Percentiles rank a stretch among this genome's conserved stretches.
Evolutionary conservation across 1,140 invertebrate species (phyloP).

Genomic region (Anastatus disparis): DNA sequence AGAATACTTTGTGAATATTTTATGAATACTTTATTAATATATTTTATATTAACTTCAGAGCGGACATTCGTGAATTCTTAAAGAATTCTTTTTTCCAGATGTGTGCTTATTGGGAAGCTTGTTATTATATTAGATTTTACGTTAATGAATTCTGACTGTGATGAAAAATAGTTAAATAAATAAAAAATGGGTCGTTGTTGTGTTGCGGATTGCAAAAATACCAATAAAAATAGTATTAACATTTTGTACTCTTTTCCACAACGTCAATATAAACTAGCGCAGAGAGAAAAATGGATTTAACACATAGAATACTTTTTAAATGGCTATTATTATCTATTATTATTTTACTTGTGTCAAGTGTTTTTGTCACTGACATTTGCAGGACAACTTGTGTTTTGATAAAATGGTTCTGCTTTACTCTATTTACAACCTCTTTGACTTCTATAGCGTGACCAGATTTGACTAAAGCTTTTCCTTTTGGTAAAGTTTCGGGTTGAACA

Average conservation of each 20-base stretch:
- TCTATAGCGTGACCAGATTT: neutral
- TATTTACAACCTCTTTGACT: neutral
- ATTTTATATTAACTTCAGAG: no score
- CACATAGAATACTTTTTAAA: no score
- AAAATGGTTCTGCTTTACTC: neutral
- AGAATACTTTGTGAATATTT: no score
- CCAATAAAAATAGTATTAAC: neutral
- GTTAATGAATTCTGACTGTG: no score
- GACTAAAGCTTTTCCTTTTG: neutral
- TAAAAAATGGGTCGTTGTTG: neutral
- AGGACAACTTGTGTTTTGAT: neutral
- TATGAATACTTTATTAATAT: no score
- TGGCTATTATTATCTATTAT: no score
- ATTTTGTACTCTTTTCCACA: slow-evolving; percentile 2
- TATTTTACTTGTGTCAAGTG: neutral
- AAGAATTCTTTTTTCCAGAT: no score
- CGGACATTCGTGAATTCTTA: no score
- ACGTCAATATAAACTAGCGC: neutral
- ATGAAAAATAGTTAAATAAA: no score
- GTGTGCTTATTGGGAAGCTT: no score
- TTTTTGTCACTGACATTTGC: neutral
- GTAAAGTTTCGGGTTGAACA: neutral
- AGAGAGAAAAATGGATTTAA: slow-evolving; percentile 2
- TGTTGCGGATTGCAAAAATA: slow-evolving; percentile 7
- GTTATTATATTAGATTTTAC: no score